Conservation (phyloP, 2,113 vertebrate genomes). For the Mionectes macconnelli region DNA sequence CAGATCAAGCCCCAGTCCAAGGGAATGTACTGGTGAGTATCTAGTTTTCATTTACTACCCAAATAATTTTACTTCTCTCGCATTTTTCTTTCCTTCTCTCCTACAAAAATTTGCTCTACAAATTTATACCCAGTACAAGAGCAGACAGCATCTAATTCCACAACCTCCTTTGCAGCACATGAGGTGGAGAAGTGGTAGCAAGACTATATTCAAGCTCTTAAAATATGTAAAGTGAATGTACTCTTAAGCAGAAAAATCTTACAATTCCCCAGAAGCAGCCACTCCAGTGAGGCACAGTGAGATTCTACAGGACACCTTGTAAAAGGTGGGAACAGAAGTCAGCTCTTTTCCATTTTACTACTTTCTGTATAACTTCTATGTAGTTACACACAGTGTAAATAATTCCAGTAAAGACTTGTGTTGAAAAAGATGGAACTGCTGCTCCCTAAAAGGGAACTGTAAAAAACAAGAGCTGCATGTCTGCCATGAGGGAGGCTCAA, state of each 20-base stretch:
- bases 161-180: accelerated
- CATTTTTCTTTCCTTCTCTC: neutral
- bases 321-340: neutral
- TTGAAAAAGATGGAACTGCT: neutral
- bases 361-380: neutral
- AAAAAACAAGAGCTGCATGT: neutral
- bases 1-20: neutral
- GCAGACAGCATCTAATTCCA: neutral
- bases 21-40: neutral
- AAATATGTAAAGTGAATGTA: neutral
- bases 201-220: neutral
- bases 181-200: neutral
- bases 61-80: neutral
- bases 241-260: neutral
- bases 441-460: neutral
- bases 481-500: neutral
- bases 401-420: neutral
- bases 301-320: neutral
- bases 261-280: neutral
- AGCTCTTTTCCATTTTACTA: neutral
- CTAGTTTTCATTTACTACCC: neutral
- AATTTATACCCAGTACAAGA: neutral
- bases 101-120: neutral
- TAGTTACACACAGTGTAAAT: neutral
- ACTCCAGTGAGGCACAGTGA: neutral